A percentile compares a stretch with the other conserved stretches of the same genome.
Conservation (phyloP, 2,888 invertebrate species). For the Prenolepis imparis region DNA sequence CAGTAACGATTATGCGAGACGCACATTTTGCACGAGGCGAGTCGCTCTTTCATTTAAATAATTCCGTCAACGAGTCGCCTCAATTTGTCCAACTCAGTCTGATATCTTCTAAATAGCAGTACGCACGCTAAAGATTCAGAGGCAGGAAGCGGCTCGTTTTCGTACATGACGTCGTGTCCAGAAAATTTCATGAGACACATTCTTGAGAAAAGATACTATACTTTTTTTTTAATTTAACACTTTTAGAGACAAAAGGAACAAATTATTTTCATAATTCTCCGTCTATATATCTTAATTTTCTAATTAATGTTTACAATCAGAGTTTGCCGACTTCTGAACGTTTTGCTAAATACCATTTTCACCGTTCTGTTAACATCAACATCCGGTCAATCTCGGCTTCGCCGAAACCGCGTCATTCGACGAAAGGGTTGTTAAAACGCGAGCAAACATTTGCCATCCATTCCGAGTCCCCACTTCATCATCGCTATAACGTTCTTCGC, state of each 20-base stretch:
- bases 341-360: slow-evolving; percentile 14
- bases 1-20: slow-evolving; percentile 38
- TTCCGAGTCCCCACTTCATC: slow-evolving; percentile 65
- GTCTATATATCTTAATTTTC: not conserved
- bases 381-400: slow-evolving; percentile 25
- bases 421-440: slow-evolving; percentile 68
- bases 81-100: slow-evolving; percentile 69
- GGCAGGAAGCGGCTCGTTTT: slow-evolving; percentile 43
- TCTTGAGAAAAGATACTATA: not conserved
- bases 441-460: slow-evolving; percentile 68
- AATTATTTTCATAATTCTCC: slow-evolving; percentile 17
- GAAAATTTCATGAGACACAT: not conserved
- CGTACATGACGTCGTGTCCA: not conserved
- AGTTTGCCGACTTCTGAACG: slow-evolving; percentile 1
- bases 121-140: slow-evolving; percentile 27
- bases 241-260: not conserved
- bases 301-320: slow-evolving; percentile 14
- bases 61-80: slow-evolving; percentile 76
- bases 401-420: slow-evolving; percentile 46
- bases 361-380: slow-evolving; percentile 8
- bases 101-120: slow-evolving; percentile 32
- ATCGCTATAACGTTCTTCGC: slow-evolving; percentile 57
- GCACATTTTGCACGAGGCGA: slow-evolving; percentile 44
- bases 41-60: slow-evolving; percentile 74
- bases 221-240: not conserved